phyloP scores from a whole-genome alignment of 2,888 invertebrate genomes.

The Acanthacorydalis orientalis region DNA sequence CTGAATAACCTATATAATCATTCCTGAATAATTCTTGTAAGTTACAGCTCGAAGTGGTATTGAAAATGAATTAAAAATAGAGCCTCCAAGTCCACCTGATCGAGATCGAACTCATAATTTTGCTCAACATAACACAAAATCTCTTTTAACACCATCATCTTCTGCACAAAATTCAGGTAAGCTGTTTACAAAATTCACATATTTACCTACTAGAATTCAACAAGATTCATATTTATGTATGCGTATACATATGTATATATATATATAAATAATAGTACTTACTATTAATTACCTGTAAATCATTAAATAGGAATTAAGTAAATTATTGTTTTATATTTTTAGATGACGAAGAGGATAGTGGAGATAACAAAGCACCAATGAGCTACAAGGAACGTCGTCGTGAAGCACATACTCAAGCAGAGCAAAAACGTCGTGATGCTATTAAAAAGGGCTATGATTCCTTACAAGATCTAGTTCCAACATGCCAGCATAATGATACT shows the following conservation, averaged over 20 bases:
- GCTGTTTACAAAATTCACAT: constrained; percentile 8
- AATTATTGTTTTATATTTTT: constrained; percentile 6
- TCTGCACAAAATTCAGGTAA: constrained; percentile 67
- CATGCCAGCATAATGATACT: constrained; percentile 82
- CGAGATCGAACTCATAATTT: constrained; percentile 35
- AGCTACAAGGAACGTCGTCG: constrained; percentile 86
- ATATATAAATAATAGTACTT: neutral
- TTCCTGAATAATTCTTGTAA: neutral
- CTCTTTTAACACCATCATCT: constrained; percentile 60
- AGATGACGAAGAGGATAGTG: constrained; percentile 48
- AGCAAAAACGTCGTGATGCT: constrained; percentile 90
- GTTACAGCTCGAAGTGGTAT: neutral
- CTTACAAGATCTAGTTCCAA: constrained; percentile 81
- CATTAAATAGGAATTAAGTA: neutral
- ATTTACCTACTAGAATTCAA: neutral
- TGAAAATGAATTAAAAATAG: constrained; percentile 4
- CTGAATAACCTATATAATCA: too few relatives aligned
- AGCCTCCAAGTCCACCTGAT: constrained; percentile 29
- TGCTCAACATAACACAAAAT: constrained; percentile 58
- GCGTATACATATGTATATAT: neutral
- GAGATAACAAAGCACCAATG: constrained; percentile 38
- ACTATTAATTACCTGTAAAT: neutral
- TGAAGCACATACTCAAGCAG: constrained; percentile 92
- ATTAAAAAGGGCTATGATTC: constrained; percentile 95
- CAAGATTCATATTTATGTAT: neutral